Base-by-base conservation (phyloP, 2,113 vertebrate species). In the Tachysurus vachellii region DNA sequence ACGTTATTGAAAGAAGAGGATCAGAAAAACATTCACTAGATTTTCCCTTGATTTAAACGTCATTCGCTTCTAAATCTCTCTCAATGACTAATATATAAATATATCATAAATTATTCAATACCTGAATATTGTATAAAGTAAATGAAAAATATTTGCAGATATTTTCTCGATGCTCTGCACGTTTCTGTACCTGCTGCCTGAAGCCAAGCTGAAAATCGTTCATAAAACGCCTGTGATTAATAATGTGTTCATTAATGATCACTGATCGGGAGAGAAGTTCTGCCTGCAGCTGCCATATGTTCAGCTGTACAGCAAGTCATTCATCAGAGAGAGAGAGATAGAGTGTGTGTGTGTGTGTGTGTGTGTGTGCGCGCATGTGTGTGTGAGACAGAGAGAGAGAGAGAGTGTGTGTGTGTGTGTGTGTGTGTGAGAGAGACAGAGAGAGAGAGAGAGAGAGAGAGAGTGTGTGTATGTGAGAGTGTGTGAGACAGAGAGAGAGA, bases 161-260 rank as follows among this genome's bases (percentile, higher is more conserved):
- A 53, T 83, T 28, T 62, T 14, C 57, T 47, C 5, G 21, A 71
- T 6, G 82, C 54, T 59, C 13, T 44, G 36, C 13, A 57, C 10
- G 19, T 44, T 73, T n/a, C 66, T 75, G 68, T 54, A 57, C 23
- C 83, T 70, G 31, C 53, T 57, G 68, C 28, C 21, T 47, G 56
- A 76, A 61, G 31, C 13, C 83, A 28, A 44, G 23, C 23, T 28
- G 23, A 47, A 75, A n/a, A 85, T 61, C 23, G 31, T 28, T 85
- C 36, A 57, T 56, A 71, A 85, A 73, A 85, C 47, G 53, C 36
- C 36, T 8, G 10, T 14, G 16, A n/a, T 85, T 75, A 85, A 76
- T 9, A 50, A 61, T 19, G 12, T 36, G 36, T 6, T 61, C 56
- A 76, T 76, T 84, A 84, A 59, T 62, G 59, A 53, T 17, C 16